Percentiles rank a stretch among this genome's conserved stretches.
phyloP scores from a whole-genome alignment of 92 coral and sea anemone genomes.

The Siderastrea siderea region DNA sequence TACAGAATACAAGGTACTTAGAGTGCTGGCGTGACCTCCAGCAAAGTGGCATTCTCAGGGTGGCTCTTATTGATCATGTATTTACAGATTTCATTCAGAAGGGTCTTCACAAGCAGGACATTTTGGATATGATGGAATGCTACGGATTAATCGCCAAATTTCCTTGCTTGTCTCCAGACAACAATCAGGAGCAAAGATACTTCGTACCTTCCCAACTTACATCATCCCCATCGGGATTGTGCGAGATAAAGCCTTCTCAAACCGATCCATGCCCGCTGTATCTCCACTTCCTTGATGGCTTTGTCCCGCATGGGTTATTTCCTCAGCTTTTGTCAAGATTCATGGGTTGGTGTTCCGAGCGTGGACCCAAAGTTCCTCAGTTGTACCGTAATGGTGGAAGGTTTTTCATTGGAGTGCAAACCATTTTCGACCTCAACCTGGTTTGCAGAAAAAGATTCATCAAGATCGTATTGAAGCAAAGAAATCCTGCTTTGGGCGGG shows the following conservation, averaged over 20 bases:
- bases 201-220: constrained; percentile 85
- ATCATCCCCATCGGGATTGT: constrained; percentile 72
- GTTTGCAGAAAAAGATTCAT: constrained; percentile 78
- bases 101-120: constrained; percentile 60
- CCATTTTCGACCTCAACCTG: constrained; percentile 57
- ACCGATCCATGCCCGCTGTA: constrained; percentile 80
- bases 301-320: constrained; percentile 87
- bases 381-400: constrained; percentile 76
- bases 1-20: constrained; percentile 72
- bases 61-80: constrained; percentile 72
- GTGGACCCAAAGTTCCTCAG: constrained; percentile 69
- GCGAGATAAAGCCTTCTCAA: constrained; percentile 61
- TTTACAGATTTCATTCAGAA: constrained; percentile 62
- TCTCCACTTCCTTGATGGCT: constrained; percentile 80
- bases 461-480: constrained; percentile 68
- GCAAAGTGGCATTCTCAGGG: constrained; percentile 68
- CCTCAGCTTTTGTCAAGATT: constrained; percentile 66
- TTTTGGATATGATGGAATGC: no score
- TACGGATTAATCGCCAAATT: no score
- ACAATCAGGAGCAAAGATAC: no score
- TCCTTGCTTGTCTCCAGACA: no score
- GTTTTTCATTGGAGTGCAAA: constrained; percentile 61
- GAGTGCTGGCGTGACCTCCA: constrained; percentile 81
- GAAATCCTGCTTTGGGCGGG: neutral
- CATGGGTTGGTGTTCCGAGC: constrained; percentile 74